Conservation (phyloP, 2,888 invertebrate genomes). For the Gandaritis pyraliata region DNA sequence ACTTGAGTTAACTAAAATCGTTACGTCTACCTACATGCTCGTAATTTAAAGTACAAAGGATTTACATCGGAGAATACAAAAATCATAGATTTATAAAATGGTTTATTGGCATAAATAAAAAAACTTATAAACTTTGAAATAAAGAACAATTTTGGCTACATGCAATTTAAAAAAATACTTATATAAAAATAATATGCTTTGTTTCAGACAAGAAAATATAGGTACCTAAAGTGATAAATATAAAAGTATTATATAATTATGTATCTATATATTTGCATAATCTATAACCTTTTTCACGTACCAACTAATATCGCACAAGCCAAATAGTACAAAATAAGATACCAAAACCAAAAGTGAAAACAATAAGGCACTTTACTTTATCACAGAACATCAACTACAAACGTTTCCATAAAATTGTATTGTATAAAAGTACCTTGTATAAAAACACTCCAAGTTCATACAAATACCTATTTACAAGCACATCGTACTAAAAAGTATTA, state of each 20-base stretch:
- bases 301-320: slow-evolving; percentile 12
- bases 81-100: slow-evolving; percentile 13
- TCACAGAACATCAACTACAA: slow-evolving; percentile 70
- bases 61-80: not conserved
- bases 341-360: slow-evolving; percentile 39
- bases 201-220: not conserved
- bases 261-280: not conserved
- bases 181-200: slow-evolving; percentile 8
- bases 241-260: no score
- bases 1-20: no score
- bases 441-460: slow-evolving; percentile 31
- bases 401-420: slow-evolving; percentile 43
- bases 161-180: slow-evolving; percentile 17
- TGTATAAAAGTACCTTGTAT: slow-evolving; percentile 43
- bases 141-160: slow-evolving; percentile 17
- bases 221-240: not conserved
- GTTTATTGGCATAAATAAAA: slow-evolving; percentile 28
- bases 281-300: not conserved
- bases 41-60: no score
- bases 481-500: not conserved
- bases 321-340: slow-evolving; percentile 23
- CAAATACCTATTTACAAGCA: slow-evolving; percentile 31
- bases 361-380: slow-evolving; percentile 75
- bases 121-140: slow-evolving; percentile 23
- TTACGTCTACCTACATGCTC: no score